Percentiles rank a stretch among this genome's conserved stretches.
phyloP scores from a whole-genome alignment of 2,113 vertebrate genomes.

The Aspiorhynchus laticeps region DNA sequence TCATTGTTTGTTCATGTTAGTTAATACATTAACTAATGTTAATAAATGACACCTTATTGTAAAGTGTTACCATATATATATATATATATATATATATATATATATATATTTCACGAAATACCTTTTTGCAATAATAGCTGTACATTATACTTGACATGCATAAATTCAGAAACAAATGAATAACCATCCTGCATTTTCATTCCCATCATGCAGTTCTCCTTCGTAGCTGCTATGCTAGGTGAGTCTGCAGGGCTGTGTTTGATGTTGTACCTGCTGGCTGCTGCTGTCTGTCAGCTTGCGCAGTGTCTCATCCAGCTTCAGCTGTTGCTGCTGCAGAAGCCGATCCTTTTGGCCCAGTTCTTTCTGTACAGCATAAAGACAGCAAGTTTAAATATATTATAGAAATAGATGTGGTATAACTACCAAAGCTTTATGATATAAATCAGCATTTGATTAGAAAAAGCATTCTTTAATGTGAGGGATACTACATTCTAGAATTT shows the following conservation, averaged over 20 bases:
- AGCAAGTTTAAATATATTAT: not conserved
- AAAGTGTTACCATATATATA: no score
- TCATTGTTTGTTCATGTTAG: no score
- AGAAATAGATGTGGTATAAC: not conserved
- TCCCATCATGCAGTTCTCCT: not conserved
- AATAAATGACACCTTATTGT: no score
- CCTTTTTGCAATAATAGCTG: not conserved
- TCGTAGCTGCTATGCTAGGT: not conserved
- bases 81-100: no score
- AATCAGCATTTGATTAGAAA: not conserved
- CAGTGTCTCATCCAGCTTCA: slow-evolving; percentile 85
- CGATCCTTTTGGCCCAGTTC: slow-evolving; percentile 91
- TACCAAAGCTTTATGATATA: not conserved
- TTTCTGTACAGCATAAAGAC: slow-evolving; percentile 76
- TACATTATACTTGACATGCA: not conserved
- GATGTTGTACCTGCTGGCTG: slow-evolving; percentile 82
- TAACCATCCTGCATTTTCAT: not conserved
- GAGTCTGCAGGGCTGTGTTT: not conserved
- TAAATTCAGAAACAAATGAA: not conserved
- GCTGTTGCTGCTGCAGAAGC: slow-evolving; percentile 88
- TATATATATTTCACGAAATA: no score
- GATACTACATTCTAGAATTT: not conserved
- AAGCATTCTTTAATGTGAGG: not conserved
- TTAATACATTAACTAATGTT: no score
- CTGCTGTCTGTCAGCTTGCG: slow-evolving; percentile 80